phyloP scores from a whole-genome alignment of 2,888 invertebrate species.

The Erpobdella octoculata region DNA sequence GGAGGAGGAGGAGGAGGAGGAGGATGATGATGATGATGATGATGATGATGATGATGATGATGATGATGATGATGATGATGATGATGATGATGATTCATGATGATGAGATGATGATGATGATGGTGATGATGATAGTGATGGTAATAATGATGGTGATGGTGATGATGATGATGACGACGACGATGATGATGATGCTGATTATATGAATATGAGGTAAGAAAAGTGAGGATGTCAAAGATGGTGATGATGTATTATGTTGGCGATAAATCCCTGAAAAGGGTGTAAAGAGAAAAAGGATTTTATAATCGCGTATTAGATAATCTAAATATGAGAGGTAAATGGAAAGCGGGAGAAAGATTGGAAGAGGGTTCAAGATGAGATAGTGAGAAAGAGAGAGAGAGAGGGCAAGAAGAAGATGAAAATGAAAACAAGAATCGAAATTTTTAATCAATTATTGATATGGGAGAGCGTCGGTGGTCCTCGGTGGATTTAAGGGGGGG shows the following conservation, averaged over 20 bases:
- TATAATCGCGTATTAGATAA: too few relatives aligned
- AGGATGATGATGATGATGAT: too few relatives aligned
- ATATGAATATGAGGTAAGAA: not conserved
- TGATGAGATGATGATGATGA: conserved; percentile 15
- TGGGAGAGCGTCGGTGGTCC: not conserved
- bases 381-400: not conserved
- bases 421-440: too few relatives aligned
- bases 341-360: too few relatives aligned
- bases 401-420: not conserved
- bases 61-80: conserved; percentile 6
- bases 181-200: conserved; percentile 5
- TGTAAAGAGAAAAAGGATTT: too few relatives aligned
- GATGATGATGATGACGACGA: conserved; percentile 17
- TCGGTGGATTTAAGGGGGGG: not conserved
- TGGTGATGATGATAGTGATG: conserved; percentile 12
- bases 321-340: too few relatives aligned
- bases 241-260: too few relatives aligned
- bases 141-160: conserved; percentile 11
- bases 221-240: too few relatives aligned
- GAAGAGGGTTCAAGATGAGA: too few relatives aligned
- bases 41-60: not conserved
- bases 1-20: not conserved
- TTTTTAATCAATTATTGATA: not conserved
- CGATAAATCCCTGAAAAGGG: too few relatives aligned
- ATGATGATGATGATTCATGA: not conserved